phyloP scores from a whole-genome alignment of 2,797 vertebrate species.

The Lerista edwardsae region DNA sequence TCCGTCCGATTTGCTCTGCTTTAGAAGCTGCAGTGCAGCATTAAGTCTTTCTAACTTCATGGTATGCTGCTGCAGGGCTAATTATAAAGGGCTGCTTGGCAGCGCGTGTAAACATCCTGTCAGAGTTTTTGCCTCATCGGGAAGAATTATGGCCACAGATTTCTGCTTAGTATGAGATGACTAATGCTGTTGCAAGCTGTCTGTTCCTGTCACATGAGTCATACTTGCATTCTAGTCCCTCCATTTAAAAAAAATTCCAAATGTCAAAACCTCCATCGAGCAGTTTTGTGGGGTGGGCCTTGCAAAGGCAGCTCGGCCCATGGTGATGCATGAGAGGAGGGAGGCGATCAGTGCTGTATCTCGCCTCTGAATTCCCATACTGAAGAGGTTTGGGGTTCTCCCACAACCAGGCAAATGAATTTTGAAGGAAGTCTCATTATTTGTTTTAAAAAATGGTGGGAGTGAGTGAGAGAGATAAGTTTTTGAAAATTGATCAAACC shows the following conservation, averaged over 20 bases:
- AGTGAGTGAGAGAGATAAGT: too few species aligned
- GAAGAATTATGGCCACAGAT: slow-evolving; percentile 37
- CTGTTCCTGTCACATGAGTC: background rate
- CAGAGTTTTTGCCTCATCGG: background rate
- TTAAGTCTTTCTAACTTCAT: slow-evolving; percentile 34
- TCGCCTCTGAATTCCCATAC: background rate
- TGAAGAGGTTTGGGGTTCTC: background rate
- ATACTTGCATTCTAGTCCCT: background rate
- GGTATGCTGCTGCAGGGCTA: slow-evolving; percentile 41
- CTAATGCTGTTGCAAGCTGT: background rate
- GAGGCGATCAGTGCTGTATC: background rate
- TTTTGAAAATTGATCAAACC: background rate
- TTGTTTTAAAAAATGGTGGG: too few species aligned
- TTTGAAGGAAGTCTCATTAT: background rate
- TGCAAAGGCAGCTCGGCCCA: background rate
- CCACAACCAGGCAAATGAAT: background rate
- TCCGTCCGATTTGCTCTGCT: background rate
- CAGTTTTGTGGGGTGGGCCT: background rate
- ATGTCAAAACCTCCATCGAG: background rate
- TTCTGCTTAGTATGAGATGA: slow-evolving; percentile 13
- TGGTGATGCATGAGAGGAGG: background rate
- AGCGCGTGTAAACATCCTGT: slow-evolving; percentile 40
- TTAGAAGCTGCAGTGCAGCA: slow-evolving; percentile 15
- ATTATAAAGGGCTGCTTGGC: slow-evolving; percentile 56
- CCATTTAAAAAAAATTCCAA: slow-evolving; percentile 8